A percentile compares a stretch with the other conserved stretches of the same genome.
These are phyloP conservation scores for Myathropa florea DNA, from an alignment of 2,888 invertebrate genomes.

Conservation along the genomic window DNA sequence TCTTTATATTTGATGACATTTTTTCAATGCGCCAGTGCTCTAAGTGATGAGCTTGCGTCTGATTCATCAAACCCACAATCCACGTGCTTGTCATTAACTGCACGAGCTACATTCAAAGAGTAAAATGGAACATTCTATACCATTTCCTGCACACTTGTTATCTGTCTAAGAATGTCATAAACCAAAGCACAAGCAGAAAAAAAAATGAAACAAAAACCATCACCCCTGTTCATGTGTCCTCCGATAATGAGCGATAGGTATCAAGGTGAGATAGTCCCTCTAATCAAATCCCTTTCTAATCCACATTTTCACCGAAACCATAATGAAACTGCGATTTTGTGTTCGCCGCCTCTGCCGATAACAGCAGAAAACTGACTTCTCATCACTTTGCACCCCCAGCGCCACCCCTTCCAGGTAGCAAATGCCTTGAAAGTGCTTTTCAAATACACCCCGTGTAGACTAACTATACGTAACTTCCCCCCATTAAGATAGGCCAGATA, in stretches of 20 bases:
- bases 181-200: neutral
- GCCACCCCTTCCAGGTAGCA: neutral
- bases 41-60: too few species aligned
- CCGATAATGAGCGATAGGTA: neutral
- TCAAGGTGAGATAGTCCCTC: neutral
- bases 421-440: neutral
- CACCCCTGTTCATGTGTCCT: neutral
- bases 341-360: neutral
- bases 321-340: slow-evolving; percentile 1
- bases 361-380: neutral
- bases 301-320: neutral
- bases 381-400: neutral
- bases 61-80: too few species aligned
- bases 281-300: slow-evolving; percentile 3
- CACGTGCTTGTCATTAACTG: too few species aligned
- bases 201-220: neutral
- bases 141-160: too few species aligned
- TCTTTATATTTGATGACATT: too few species aligned
- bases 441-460: slow-evolving; percentile 19
- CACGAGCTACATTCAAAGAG: too few species aligned
- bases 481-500: slow-evolving; percentile 33
- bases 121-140: too few species aligned
- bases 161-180: too few species aligned
- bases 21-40: too few species aligned
- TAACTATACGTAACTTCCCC: slow-evolving; percentile 29